Evolutionary conservation across 2,113 vertebrate species (phyloP).

Genomic region (Nipponia nippon): DNA sequence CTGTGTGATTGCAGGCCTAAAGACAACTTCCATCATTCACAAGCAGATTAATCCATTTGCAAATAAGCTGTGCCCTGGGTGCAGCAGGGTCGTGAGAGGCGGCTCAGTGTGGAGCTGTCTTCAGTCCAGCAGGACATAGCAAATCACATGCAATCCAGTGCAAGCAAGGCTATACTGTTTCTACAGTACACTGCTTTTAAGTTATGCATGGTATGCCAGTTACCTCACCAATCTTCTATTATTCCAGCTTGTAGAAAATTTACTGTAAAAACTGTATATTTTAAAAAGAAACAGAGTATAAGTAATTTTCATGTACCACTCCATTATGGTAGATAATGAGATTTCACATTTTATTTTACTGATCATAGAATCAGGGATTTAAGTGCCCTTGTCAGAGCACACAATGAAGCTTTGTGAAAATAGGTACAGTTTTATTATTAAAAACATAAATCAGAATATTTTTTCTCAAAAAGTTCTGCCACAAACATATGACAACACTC

Average conservation of each 20-base stretch:
- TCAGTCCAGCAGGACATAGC: not conserved
- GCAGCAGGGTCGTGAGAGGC: not conserved
- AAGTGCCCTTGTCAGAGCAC: slow-evolving; percentile 10
- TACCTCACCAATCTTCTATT: not conserved
- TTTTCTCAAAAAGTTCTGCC: not conserved
- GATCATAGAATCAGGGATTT: not conserved
- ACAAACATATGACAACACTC: not conserved
- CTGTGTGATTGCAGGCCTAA: not conserved
- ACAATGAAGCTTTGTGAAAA: not conserved
- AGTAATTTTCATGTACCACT: not conserved
- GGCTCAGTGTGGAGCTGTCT: not conserved
- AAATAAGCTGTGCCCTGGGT: not conserved
- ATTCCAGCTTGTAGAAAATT: not conserved
- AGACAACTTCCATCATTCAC: not conserved
- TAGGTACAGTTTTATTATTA: not conserved
- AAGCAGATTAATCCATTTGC: not conserved
- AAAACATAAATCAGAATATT: not conserved
- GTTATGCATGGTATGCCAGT: not conserved
- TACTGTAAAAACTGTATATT: not conserved
- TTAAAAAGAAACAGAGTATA: not conserved
- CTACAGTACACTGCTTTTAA: not conserved
- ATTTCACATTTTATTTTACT: slow-evolving; percentile 10
- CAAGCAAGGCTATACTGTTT: not conserved
- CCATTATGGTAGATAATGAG: not conserved
- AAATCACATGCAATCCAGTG: not conserved